Conservation (phyloP, 2,113 vertebrate genomes). For the Phycodurus eques region DNA sequence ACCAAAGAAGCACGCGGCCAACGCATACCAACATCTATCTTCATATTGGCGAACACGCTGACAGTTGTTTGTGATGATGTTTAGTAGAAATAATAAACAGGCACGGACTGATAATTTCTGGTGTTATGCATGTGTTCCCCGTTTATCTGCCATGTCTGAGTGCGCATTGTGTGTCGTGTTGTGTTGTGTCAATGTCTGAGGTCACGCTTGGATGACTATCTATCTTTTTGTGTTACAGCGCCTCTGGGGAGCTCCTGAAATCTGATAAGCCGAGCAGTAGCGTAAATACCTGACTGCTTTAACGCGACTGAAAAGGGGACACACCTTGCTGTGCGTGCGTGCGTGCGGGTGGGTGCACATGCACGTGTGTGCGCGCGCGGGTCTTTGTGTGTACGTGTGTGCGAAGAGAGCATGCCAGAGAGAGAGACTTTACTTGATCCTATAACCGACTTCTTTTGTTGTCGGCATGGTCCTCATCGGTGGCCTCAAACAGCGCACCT, state of each 20-base stretch:
- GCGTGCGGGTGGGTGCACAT: not conserved
- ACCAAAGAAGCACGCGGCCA: not conserved
- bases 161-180: constrained; percentile 12
- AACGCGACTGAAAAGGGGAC: constrained; percentile 56
- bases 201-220: constrained; percentile 72
- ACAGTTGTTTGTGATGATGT: not conserved
- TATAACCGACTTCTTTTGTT: constrained; percentile 29
- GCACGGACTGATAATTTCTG: constrained; percentile 39
- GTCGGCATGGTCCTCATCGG: constrained; percentile 29
- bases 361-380: constrained; percentile 9
- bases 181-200: constrained; percentile 54
- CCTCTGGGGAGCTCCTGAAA: constrained; percentile 66
- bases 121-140: constrained; percentile 33
- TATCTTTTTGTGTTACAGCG: constrained; percentile 68
- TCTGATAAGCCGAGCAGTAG: constrained; percentile 69
- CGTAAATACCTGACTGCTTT: constrained; percentile 69
- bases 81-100: not conserved
- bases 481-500: constrained; percentile 24
- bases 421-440: constrained; percentile 17
- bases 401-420: constrained; percentile 3
- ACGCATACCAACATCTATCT: not conserved
- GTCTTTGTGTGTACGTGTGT: not conserved
- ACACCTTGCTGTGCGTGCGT: constrained; percentile 35
- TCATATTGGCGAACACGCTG: not conserved
- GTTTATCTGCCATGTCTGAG: constrained; percentile 23